A percentile compares a stretch with the other conserved stretches of the same genome.
Evolutionary conservation across 2,888 invertebrate genomes (phyloP).

Genomic region (Glomeris marginata): DNA sequence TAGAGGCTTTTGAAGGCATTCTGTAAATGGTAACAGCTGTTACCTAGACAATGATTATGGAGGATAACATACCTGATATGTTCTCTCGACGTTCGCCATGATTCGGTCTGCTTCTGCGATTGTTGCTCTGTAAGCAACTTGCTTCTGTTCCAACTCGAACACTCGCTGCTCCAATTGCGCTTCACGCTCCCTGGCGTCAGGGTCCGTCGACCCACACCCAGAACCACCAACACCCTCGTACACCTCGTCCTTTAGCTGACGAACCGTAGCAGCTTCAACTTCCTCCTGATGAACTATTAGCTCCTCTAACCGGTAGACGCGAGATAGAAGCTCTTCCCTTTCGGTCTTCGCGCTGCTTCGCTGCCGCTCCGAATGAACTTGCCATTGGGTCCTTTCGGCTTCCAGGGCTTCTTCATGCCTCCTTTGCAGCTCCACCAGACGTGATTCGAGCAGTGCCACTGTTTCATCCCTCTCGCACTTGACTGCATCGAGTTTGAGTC

Average conservation of each 20-base stretch:
- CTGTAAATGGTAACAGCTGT: too few relatives aligned
- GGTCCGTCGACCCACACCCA: too few relatives aligned
- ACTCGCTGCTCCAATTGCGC: conserved; percentile 45
- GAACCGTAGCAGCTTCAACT: neutral
- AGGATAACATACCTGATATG: conserved; percentile 14
- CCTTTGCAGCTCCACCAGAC: conserved; percentile 4
- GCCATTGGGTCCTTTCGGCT: neutral
- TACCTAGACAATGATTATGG: too few relatives aligned
- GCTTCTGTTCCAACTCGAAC: conserved; percentile 45
- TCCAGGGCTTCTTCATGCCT: neutral
- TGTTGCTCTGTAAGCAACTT: conserved; percentile 35
- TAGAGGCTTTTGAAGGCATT: too few relatives aligned
- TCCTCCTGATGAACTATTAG: neutral
- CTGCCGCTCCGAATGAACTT: neutral
- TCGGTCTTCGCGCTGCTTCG: neutral
- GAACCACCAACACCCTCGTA: neutral
- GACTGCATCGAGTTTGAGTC: conserved; percentile 11
- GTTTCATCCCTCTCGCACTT: conserved; percentile 13
- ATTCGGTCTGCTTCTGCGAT: conserved; percentile 20
- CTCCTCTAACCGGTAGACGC: neutral
- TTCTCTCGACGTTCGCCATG: conserved; percentile 18
- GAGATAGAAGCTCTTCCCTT: neutral
- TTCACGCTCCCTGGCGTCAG: conserved; percentile 26
- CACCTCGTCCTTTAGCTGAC: neutral
- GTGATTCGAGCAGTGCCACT: conserved; percentile 5